Percentiles rank a stretch among this genome's conserved stretches.
Evolutionary conservation across 2,113 vertebrate species (phyloP).

Genomic region (Ceuthmochares aereus): DNA sequence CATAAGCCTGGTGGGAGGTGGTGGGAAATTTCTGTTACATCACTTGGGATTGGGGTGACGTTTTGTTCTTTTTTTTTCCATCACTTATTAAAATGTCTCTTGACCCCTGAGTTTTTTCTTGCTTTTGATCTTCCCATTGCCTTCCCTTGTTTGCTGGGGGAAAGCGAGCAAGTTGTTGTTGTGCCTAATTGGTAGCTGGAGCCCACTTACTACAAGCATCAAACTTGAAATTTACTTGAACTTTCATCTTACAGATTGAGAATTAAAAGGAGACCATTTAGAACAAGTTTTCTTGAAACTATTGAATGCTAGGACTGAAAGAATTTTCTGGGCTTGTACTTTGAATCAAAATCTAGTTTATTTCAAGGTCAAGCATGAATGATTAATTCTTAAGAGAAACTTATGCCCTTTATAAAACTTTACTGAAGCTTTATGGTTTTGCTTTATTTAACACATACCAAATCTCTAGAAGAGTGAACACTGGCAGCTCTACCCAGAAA

Average conservation of each 20-base stretch:
- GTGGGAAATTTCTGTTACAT: neutral
- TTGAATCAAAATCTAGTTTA: neutral
- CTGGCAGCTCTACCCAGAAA: neutral
- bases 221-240: neutral
- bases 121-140: neutral
- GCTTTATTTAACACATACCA: neutral
- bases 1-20: neutral
- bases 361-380: neutral
- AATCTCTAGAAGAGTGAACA: neutral
- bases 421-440: neutral
- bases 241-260: neutral
- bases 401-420: neutral
- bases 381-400: neutral
- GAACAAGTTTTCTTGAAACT: neutral
- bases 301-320: neutral
- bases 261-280: neutral
- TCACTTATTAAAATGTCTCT: neutral
- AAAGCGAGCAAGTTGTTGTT: neutral
- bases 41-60: neutral
- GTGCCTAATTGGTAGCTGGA: neutral
- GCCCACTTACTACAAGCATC: neutral
- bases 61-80: neutral
- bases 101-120: neutral
- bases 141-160: neutral
- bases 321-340: neutral